Base-by-base conservation (phyloP, 64 coral and sea anemone species). In the Anthopleura sola region DNA sequence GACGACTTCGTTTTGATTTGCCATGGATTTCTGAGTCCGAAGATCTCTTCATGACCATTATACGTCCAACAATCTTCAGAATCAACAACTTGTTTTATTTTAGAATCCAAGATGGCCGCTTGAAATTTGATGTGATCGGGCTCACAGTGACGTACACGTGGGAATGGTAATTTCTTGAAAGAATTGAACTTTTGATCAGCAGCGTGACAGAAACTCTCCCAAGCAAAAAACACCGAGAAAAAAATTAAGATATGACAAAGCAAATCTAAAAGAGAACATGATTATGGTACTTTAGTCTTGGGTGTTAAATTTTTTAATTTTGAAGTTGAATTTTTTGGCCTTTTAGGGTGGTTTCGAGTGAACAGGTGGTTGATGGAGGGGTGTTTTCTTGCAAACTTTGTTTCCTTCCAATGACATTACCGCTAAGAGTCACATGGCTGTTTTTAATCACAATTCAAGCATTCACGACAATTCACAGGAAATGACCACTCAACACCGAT, bases 1-100 rank as follows among this genome's bases (percentile, higher is more conserved):
- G 78, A 64, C 97, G 93, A 99, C 85, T 86, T 60, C 97, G 93
- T 90, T 99, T 99, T 24, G 93, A 84, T 87, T 94, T 94, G 55
- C 81, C 81, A 84, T 91, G 93, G 44, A 87, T 95, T 86, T 99
- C 92, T 99, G 93, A 76, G 83, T 99, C 97, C 88, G 97, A 99
- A 87, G 93, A 94, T 94, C 97, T 99, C 97, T 99, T 99, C 97
- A 99, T 99, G 97, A 99, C 97, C 97, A 99, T 99, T 74, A 97
- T 97, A 93, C 87, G 91, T 97, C 94, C 87, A 76, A 87, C 90
- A 89, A 86, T 83, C 85, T 89, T 83, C 90, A 76, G 75, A 92
- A 92, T 92, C 48, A 60, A 53, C 82, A 83, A 53, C 47, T 56
- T 83, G 55, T 83, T 83, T 48, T 83, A 53, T 34, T 83, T 54